phyloP scores from a whole-genome alignment of 2,113 vertebrate genomes.

The Nettapus auritus region DNA sequence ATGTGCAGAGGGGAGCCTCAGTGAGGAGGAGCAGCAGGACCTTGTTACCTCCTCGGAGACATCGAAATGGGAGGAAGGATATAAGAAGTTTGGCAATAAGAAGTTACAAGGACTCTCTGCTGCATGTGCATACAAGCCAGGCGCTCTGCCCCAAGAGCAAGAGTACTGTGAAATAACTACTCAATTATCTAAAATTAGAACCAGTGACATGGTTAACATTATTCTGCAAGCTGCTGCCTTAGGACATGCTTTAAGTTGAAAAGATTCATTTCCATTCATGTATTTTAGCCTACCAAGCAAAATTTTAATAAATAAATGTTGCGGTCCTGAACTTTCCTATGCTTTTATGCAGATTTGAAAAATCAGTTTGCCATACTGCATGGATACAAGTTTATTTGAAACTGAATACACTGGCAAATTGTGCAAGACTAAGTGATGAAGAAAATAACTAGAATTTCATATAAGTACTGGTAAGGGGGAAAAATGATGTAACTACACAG shows the following conservation, averaged over 20 bases:
- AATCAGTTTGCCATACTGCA: not conserved
- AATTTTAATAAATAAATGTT: conserved; percentile 19
- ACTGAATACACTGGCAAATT: not conserved
- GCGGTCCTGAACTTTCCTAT: not conserved
- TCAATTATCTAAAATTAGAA: conserved; percentile 66
- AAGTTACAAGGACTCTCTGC: not conserved
- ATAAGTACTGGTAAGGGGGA: not conserved
- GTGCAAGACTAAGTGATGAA: not conserved
- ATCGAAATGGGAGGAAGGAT: not conserved
- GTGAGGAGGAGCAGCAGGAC: not conserved
- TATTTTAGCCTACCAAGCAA: conserved; percentile 13
- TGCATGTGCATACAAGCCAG: not conserved
- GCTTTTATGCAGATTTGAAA: not conserved
- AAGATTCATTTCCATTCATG: conserved; percentile 10
- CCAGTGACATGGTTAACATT: conserved; percentile 35
- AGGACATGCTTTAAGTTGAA: not conserved
- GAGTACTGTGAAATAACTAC: conserved; percentile 44
- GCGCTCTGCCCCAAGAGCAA: not conserved
- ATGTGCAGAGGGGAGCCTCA: not conserved
- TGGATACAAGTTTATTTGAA: conserved; percentile 18
- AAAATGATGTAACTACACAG: conserved; percentile 45
- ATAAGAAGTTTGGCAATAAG: not conserved
- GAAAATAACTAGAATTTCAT: conserved; percentile 14
- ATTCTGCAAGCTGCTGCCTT: conserved; percentile 21
- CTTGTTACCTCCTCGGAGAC: not conserved